Evolutionary conservation across 2,888 invertebrate species (phyloP).

Genomic region (Chromoteleia sp.): DNA sequence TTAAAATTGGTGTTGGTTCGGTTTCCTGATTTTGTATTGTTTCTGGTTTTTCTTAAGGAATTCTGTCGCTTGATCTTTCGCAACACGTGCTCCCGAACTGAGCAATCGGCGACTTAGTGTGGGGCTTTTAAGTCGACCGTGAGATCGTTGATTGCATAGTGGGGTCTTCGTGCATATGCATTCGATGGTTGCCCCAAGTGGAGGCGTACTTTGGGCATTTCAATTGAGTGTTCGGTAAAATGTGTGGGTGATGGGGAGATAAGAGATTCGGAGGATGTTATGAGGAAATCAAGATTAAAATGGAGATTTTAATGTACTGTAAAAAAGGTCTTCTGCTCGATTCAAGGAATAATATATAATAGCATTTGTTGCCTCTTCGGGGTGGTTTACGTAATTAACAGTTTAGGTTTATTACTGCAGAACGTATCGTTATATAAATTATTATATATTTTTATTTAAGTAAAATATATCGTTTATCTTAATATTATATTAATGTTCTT

Average conservation of each 20-base stretch:
- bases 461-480: too few species aligned
- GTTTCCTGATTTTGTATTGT: not conserved
- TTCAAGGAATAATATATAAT: too few species aligned
- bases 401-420: too few species aligned
- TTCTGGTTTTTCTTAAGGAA: not conserved
- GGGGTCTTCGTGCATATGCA: conserved; percentile 60
- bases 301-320: too few species aligned
- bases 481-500: too few species aligned
- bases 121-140: conserved; percentile 63
- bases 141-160: conserved; percentile 56
- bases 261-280: conserved; percentile 2
- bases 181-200: conserved; percentile 26
- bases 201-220: conserved; percentile 48
- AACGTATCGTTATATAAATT: too few species aligned
- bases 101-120: conserved; percentile 59
- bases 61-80: conserved; percentile 24
- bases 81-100: conserved; percentile 60
- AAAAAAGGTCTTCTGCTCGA: too few species aligned
- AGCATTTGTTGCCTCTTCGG: too few species aligned
- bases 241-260: not conserved
- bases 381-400: too few species aligned
- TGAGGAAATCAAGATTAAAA: not conserved
- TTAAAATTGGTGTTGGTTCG: too few species aligned
- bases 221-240: conserved; percentile 24
- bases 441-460: too few species aligned